Evolutionary conservation across 2,113 vertebrate species (phyloP).

Genomic region (Scatophagus argus): DNA sequence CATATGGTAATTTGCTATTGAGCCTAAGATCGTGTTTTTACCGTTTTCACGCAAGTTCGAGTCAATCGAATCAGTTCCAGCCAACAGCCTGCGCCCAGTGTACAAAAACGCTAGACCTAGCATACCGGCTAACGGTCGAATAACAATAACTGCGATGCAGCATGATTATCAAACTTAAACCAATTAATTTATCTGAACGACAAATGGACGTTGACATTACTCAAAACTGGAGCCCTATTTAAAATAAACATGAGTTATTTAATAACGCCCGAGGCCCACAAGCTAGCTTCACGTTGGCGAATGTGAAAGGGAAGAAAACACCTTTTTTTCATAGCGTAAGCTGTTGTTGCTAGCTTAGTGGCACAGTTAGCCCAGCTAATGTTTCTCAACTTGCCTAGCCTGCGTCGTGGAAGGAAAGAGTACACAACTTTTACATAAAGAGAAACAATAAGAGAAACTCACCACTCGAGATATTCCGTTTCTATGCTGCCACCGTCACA

Average conservation of each 20-base stretch:
- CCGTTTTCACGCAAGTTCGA: not conserved
- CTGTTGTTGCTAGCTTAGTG: slow-evolving; percentile 69
- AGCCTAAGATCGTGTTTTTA: not conserved
- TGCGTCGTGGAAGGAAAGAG: slow-evolving; percentile 48
- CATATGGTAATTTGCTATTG: accelerated
- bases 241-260: not conserved
- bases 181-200: not conserved
- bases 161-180: slow-evolving; percentile 47
- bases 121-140: slow-evolving; percentile 71
- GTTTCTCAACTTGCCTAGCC: slow-evolving; percentile 55
- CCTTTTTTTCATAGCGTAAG: slow-evolving; percentile 52
- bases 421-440: slow-evolving; percentile 42
- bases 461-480: slow-evolving; percentile 70
- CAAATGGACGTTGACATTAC: not conserved
- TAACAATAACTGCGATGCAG: slow-evolving; percentile 71
- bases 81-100: slow-evolving; percentile 68
- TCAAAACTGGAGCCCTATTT: accelerated
- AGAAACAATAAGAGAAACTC: slow-evolving; percentile 44
- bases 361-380: slow-evolving; percentile 57
- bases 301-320: slow-evolving; percentile 71
- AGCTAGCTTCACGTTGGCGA: slow-evolving; percentile 47
- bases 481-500: slow-evolving; percentile 19
- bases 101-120: slow-evolving; percentile 62
- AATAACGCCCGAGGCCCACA: not conserved
- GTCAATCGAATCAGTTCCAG: slow-evolving; percentile 35